Conservation (phyloP, 2,797 vertebrate species). For the Miichthys miiuy region DNA sequence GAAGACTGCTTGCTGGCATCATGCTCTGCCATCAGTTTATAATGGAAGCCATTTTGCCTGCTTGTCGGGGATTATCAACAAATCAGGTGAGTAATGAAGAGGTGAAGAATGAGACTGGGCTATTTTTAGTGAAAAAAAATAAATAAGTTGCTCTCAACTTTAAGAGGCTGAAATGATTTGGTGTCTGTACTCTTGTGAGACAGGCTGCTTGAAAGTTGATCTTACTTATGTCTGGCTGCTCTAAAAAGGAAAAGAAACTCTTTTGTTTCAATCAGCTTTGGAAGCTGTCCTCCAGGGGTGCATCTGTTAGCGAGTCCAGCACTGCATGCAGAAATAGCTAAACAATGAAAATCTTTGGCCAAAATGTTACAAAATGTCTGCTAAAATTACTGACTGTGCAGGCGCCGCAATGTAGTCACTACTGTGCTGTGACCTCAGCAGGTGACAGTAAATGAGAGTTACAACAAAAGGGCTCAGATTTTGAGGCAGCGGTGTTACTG, state of each 20-base stretch:
- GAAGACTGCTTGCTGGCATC: slow-evolving; percentile 27
- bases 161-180: slow-evolving; percentile 36
- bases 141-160: slow-evolving; percentile 36
- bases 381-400: slow-evolving; percentile 40
- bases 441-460: slow-evolving; percentile 47
- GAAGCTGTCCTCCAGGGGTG: slow-evolving; percentile 42
- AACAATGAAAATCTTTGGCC: slow-evolving; percentile 34
- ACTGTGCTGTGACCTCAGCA: slow-evolving; percentile 55
- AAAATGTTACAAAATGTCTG: slow-evolving; percentile 41
- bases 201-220: slow-evolving; percentile 48
- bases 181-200: slow-evolving; percentile 30
- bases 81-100: slow-evolving; percentile 54
- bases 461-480: slow-evolving; percentile 18
- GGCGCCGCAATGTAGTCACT: not conserved
- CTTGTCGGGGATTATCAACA: slow-evolving; percentile 49
- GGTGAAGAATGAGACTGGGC: slow-evolving; percentile 31
- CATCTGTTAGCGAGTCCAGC: slow-evolving; percentile 43
- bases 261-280: slow-evolving; percentile 60
- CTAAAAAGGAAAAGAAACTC: slow-evolving; percentile 27
- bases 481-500: slow-evolving; percentile 16
- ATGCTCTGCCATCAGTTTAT: slow-evolving; percentile 55
- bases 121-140: slow-evolving; percentile 33
- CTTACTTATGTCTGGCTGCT: slow-evolving; percentile 30
- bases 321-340: slow-evolving; percentile 38
- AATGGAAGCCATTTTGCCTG: slow-evolving; percentile 50